Evolutionary conservation across 2,797 vertebrate species (phyloP), one percentile per base, ranked within the genome.

Genomic region (Megalops cyprinoides): DNA sequence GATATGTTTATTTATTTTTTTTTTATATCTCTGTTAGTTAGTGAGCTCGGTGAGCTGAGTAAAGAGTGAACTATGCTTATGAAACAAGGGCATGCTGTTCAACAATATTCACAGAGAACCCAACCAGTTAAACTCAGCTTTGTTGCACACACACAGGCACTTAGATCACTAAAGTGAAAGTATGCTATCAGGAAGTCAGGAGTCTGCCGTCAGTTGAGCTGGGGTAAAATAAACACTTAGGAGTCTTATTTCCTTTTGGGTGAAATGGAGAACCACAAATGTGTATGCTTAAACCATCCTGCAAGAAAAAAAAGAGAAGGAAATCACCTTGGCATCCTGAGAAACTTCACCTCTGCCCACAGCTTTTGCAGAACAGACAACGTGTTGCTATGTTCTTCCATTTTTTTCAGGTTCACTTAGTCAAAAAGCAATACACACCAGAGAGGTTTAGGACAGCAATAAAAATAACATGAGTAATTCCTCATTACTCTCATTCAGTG

Each of bases 401-500:
- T 20, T 74, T 74, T 73, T 74, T 74, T 74, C 14, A 48, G 10
- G 4, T 49, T 49, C 5, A 28, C 6, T 23, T 20, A 48, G 46
- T 34, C 44, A 42, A 49, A 74, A 74, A 28, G n/a, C 73, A 48
- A 31, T 44, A 51, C 25, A 31, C 46, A 20, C 15, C 51, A 53
- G 18, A 71, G 67, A 71, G 39, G 67, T 60, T 60, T 10, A 67
- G 62, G 18, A 20, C 31, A 67, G 39, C 23, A 44, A 69, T 42
- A 44, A 71, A 71, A n/a, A 44, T 31, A 65, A 65, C 31, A 18
- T 74, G 46, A 74, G 44, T 49, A 46, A 74, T 74, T 74, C 44
- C 44, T 48, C 44, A 18, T 74, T 74, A 51, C 46, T 48, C 46
- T 51, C 44, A 3, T 74, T 31, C 23, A 74, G 46, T 18, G 28